Evolutionary conservation across 2,797 vertebrate species (phyloP).

Genomic region (Podarcis siculus): DNA sequence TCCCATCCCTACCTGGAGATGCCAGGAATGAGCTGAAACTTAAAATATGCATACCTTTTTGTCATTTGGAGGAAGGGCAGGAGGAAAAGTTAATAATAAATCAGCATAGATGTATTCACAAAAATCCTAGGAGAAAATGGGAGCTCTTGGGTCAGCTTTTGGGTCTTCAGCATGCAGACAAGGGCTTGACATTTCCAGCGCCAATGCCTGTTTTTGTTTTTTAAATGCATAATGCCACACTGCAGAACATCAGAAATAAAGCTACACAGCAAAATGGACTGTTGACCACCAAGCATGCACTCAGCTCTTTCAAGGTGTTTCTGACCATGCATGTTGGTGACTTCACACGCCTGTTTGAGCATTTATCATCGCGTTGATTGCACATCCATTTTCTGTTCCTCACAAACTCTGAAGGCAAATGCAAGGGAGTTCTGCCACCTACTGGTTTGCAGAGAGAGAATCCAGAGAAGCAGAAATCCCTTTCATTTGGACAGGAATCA

Average conservation of each 20-base stretch:
- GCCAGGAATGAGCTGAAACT: neutral
- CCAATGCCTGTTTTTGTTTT: neutral
- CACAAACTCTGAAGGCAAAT: neutral
- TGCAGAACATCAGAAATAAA: conserved; percentile 13
- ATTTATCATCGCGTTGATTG: conserved; percentile 26
- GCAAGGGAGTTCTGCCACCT: conserved; percentile 70
- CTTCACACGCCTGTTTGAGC: conserved; percentile 49
- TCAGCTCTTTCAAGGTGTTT: conserved; percentile 33
- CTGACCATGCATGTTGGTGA: conserved; percentile 32
- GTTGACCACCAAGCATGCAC: neutral
- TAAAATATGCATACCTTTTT: neutral
- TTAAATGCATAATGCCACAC: conserved; percentile 5
- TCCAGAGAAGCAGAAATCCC: neutral
- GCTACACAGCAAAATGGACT: neutral
- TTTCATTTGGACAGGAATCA: neutral
- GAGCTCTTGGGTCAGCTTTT: neutral
- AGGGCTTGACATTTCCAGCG: neutral
- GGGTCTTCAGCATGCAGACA: neutral
- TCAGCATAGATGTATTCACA: neutral
- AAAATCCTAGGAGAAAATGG: neutral
- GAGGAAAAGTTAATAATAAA: neutral
- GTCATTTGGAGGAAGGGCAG: no score
- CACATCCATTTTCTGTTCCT: neutral
- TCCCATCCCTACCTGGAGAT: neutral
- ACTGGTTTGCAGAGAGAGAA: conserved; percentile 28